Conservation (phyloP, 1,140 invertebrate genomes). For the Drosophila rufa region DNA sequence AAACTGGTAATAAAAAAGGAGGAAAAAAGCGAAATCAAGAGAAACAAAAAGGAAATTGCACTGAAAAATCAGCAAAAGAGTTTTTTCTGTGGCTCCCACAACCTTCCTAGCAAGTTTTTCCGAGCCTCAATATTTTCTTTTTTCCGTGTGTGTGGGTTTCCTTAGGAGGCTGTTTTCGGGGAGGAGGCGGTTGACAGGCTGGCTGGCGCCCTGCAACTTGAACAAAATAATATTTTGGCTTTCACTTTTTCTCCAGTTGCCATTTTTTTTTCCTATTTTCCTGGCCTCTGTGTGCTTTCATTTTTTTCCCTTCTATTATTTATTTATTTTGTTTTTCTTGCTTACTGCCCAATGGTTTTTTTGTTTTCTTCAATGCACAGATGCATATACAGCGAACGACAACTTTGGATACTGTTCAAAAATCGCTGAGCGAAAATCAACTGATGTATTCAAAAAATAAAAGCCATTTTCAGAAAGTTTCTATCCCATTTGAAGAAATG, state of each 20-base stretch:
- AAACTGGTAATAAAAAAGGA: conserved; percentile 27
- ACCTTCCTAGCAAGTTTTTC: conserved; percentile 6
- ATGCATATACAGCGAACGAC: conserved; percentile 4
- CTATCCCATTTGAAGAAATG: too few species aligned
- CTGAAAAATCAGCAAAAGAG: conserved; percentile 40
- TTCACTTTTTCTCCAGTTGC: conserved; percentile 22
- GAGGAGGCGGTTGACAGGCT: background rate
- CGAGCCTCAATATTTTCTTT: too few species aligned
- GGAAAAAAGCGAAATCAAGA: conserved; percentile 42
- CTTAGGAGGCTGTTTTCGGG: background rate
- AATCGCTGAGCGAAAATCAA: background rate
- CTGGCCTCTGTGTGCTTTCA: background rate
- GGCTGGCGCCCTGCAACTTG: conserved; percentile 46
- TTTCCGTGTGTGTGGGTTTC: background rate
- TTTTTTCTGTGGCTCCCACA: conserved; percentile 15
- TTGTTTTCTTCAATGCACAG: conserved; percentile 23
- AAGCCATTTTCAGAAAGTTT: too few species aligned
- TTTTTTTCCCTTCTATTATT: conserved; percentile 14
- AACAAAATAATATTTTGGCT: conserved; percentile 59
- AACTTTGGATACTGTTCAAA: conserved; percentile 13
- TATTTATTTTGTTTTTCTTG: conserved; percentile 17
- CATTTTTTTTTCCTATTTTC: conserved; percentile 10
- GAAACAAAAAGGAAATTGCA: conserved; percentile 41
- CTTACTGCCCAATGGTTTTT: conserved; percentile 32
- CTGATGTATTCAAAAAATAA: background rate